phyloP scores from a whole-genome alignment of 2,113 vertebrate species.

The Alces alces region DNA sequence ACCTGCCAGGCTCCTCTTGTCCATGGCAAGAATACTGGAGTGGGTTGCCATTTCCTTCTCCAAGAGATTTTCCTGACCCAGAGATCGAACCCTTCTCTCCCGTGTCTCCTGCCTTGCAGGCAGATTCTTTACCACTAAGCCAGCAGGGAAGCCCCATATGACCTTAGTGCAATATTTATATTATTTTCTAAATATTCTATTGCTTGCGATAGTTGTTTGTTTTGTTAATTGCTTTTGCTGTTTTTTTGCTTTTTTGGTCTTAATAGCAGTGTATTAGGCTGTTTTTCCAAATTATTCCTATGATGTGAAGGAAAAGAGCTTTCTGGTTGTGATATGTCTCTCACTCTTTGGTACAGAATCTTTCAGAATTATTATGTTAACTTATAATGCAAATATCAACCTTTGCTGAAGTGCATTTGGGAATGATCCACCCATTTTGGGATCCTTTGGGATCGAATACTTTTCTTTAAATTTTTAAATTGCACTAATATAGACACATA shows the following conservation, averaged over 20 bases:
- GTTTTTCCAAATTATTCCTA: background rate
- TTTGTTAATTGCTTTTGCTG: background rate
- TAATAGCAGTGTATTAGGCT: background rate
- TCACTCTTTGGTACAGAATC: background rate
- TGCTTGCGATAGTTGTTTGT: background rate
- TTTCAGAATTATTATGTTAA: background rate
- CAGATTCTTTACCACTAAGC: background rate
- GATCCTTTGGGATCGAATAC: background rate
- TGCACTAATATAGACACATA: background rate
- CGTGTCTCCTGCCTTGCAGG: background rate
- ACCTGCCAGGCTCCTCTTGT: background rate
- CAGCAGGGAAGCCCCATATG: background rate
- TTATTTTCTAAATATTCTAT: background rate
- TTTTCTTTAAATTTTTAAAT: background rate
- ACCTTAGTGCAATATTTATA: background rate
- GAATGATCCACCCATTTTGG: background rate
- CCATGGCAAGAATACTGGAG: background rate
- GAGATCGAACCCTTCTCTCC: background rate
- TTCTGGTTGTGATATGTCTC: background rate
- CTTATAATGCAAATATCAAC: background rate
- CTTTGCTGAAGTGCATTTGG: background rate
- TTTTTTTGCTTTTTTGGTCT: background rate
- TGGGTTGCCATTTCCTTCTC: background rate
- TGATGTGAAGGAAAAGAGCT: background rate
- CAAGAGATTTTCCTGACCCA: background rate